Percentiles rank a stretch among this genome's conserved stretches.
Conservation (phyloP, 2,797 vertebrate genomes). For the Hypotaenidia philippensis region DNA sequence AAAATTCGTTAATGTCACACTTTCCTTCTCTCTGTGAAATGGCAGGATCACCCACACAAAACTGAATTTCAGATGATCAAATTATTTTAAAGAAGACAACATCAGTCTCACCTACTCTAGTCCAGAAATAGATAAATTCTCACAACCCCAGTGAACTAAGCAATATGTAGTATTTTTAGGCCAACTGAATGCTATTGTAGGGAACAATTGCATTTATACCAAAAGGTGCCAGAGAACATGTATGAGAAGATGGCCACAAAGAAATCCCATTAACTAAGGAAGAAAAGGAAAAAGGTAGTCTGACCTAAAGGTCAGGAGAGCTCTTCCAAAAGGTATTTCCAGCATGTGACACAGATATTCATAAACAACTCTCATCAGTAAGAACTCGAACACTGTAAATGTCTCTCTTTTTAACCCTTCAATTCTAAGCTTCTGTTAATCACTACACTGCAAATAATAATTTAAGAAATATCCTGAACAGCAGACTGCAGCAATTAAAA, state of each 20-base stretch:
- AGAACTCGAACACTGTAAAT: background rate
- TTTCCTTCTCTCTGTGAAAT: background rate
- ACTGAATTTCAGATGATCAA: background rate
- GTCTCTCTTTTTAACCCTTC: background rate
- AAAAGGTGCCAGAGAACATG: background rate
- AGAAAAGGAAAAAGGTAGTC: background rate
- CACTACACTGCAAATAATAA: background rate
- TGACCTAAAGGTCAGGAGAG: background rate
- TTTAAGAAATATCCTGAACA: background rate
- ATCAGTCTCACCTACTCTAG: background rate
- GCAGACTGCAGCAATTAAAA: background rate
- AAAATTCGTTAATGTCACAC: background rate
- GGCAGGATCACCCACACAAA: background rate
- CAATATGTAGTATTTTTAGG: background rate
- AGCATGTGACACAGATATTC: background rate
- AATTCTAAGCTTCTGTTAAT: background rate
- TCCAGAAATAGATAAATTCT: background rate
- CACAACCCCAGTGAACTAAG: background rate
- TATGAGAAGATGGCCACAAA: background rate
- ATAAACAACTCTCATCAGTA: background rate
- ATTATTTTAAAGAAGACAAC: background rate
- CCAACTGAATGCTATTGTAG: background rate
- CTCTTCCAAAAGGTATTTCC: background rate
- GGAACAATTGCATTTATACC: background rate
- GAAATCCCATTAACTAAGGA: background rate